phyloP scores from a whole-genome alignment of 2,113 vertebrate genomes.

The Axis porcinus region DNA sequence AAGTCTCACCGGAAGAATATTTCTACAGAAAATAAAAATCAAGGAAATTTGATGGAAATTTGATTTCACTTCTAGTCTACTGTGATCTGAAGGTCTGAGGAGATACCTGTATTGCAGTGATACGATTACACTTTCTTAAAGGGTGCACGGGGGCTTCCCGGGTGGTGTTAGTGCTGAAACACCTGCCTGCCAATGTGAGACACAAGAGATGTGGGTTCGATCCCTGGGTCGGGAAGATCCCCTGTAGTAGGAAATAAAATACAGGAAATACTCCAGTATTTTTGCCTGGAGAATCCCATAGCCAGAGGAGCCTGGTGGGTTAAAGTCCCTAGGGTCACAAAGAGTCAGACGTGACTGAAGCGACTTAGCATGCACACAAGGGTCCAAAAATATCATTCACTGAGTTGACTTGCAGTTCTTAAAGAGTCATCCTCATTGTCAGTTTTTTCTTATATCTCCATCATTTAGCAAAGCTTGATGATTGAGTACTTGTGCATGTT shows the following conservation, averaged over 20 bases:
- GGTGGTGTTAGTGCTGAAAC: neutral
- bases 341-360: neutral
- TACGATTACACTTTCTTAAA: neutral
- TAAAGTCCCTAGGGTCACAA: neutral
- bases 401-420: neutral
- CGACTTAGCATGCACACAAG: neutral
- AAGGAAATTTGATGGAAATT: neutral
- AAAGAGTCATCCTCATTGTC: neutral
- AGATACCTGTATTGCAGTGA: neutral
- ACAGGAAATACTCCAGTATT: neutral
- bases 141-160: fast-evolving
- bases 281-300: neutral
- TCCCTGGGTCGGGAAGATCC: neutral
- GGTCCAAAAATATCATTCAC: neutral
- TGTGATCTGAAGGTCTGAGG: neutral
- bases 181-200: neutral
- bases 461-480: neutral
- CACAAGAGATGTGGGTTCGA: neutral
- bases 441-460: neutral
- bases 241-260: neutral
- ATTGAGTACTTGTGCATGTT: neutral
- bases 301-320: neutral
- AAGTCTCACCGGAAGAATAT: neutral
- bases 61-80: neutral
- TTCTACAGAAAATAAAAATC: neutral